Base-by-base conservation (phyloP, 1,140 invertebrate genomes). In the Zaprionus camerounensis region DNA sequence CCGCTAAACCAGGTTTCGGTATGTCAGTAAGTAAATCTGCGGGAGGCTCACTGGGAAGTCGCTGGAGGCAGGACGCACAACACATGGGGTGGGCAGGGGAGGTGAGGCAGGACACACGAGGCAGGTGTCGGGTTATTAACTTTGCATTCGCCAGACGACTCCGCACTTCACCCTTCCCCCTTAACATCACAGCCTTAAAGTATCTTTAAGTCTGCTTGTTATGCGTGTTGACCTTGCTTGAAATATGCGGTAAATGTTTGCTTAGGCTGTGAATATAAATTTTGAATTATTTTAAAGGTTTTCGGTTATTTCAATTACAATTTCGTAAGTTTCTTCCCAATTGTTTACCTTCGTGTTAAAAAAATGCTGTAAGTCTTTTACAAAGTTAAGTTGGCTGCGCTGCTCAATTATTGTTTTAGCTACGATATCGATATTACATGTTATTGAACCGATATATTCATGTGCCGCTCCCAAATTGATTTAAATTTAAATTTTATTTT, bases 21-120 rank as follows among this genome's bases (percentile, higher is more conserved):
- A 83, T 78, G 80, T 78, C 80, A 88, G 85, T 81, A 71, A 78
- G 84, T 88, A 84, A 87, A 88, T 87, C 84, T 87, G 71, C 78
- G 34, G 53, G 59, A 69, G 56, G 49, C 55, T 15, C 57, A 59
- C 55, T 46, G 41, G 20, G 36, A 51, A 57, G 65, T 64, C 71
- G 57, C 56, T 62, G 65, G 76, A 76, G 58, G 57, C 83, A 86
- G 83, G 84, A 41, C 38, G 15, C 15, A 41, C 15, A 5, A 41
- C 13, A 15, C 15, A n/a, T 15, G 15, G 15, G 2, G 5, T 26
- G 24, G 15, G 38, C n/a, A 46, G 38, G 13, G 12, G 13, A 15
- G 13, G 1, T 41, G 7, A 9, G 13, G 24, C 20, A 36, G 59
- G 44, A 41, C 68, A 56, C 63, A 76, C 71, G 65, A 67, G 66